Conservation (phyloP, 2,113 vertebrate species). For the Setophaga coronata region DNA sequence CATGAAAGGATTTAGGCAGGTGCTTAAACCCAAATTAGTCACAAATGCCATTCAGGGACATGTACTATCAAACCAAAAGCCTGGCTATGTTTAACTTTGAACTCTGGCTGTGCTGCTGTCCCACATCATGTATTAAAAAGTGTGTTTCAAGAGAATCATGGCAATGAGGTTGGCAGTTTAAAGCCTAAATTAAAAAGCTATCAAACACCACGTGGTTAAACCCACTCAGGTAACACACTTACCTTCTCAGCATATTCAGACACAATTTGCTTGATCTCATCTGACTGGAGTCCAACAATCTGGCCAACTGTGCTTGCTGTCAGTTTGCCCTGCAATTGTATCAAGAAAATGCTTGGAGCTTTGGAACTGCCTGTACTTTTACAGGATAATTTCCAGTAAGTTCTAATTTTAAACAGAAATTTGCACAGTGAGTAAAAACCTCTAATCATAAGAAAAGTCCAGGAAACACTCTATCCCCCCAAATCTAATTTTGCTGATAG, state of each 20-base stretch:
- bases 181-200: not conserved
- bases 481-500: not conserved
- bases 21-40: not conserved
- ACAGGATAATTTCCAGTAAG: not conserved
- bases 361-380: not conserved
- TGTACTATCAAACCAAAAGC: not conserved
- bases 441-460: not conserved
- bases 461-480: not conserved
- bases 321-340: conserved; percentile 82
- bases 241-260: conserved; percentile 91
- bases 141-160: not conserved
- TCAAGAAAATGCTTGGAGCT: not conserved
- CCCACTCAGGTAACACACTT: not conserved
- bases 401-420: not conserved
- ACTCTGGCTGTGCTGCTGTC: not conserved
- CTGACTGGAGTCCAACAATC: conserved; percentile 92
- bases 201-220: not conserved
- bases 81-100: not conserved
- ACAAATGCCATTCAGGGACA: not conserved
- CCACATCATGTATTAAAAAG: not conserved
- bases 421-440: not conserved
- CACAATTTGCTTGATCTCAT: conserved; percentile 95
- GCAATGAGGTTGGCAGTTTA: not conserved
- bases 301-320: conserved; percentile 93
- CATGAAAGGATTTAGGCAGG: not conserved